Conservation (phyloP, 2,888 invertebrate species). For the Globia sparganii region DNA sequence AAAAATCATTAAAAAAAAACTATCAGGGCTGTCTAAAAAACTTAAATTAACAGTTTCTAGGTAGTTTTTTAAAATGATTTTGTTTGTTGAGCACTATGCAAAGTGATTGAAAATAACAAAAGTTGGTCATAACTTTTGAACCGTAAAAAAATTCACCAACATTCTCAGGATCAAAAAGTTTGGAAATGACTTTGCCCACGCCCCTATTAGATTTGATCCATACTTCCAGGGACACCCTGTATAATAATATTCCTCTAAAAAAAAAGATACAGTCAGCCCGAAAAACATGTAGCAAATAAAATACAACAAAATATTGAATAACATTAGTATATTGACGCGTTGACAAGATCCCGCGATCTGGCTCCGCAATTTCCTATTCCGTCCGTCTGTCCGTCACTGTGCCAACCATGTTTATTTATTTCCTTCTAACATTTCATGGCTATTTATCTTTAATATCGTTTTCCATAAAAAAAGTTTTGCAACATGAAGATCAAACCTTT, state of each 20-base stretch:
- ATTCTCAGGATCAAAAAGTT: no score
- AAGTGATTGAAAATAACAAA: no score
- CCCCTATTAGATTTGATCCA: no score
- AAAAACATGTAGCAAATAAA: slow-evolving; percentile 28
- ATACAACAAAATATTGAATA: slow-evolving; percentile 67
- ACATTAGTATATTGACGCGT: slow-evolving; percentile 65
- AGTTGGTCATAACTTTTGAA: no score
- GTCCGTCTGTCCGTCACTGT: slow-evolving; percentile 75
- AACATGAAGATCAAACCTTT: slow-evolving; percentile 2
- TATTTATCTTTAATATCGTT: slow-evolving; percentile 66
- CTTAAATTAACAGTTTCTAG: no score
- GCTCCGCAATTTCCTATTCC: slow-evolving; percentile 82
- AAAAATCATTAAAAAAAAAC: no score
- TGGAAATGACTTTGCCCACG: no score
- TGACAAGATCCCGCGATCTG: slow-evolving; percentile 71
- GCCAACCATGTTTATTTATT: slow-evolving; percentile 72
- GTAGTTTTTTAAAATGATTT: no score
- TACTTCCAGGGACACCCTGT: no score
- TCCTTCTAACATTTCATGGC: slow-evolving; percentile 70
- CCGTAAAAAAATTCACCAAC: no score
- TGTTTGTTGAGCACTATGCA: no score
- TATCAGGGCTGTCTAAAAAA: no score
- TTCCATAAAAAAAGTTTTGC: slow-evolving; percentile 49
- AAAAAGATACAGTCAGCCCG: not conserved
- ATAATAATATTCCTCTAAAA: not conserved